Evolutionary conservation across 2,888 invertebrate species (phyloP).

Genomic region (Drosophila greeni): DNA sequence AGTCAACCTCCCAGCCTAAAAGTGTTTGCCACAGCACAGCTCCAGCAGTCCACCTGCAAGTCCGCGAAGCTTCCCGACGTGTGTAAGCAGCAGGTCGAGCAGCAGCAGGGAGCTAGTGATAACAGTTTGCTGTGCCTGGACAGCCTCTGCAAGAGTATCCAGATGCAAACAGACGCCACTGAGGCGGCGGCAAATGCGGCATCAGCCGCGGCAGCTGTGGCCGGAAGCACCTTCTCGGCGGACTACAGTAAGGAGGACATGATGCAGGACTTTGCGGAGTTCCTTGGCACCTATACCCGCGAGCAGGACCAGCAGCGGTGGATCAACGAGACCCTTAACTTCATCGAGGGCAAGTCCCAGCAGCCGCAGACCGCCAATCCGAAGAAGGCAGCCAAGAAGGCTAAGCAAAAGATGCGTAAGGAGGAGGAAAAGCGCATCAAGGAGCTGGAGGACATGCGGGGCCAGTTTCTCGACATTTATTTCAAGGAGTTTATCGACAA

Average conservation of each 20-base stretch:
- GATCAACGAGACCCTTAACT: constrained; percentile 77
- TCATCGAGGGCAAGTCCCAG: constrained; percentile 74
- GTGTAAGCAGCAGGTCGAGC: constrained; percentile 47
- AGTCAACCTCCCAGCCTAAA: constrained; percentile 58
- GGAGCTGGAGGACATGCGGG: constrained; percentile 75
- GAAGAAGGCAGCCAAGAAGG: constrained; percentile 79
- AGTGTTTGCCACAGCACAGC: constrained; percentile 58
- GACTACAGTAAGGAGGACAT: constrained; percentile 68
- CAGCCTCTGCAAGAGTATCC: constrained; percentile 74
- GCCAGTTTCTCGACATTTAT: constrained; percentile 77
- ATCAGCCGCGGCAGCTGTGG: constrained; percentile 40
- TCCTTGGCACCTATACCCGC: constrained; percentile 74
- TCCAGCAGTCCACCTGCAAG: constrained; percentile 55
- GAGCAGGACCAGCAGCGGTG: constrained; percentile 76
- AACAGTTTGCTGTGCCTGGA: constrained; percentile 73
- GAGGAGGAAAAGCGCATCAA: constrained; percentile 77
- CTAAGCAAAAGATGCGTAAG: constrained; percentile 78
- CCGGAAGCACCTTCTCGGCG: constrained; percentile 43
- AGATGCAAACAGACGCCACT: constrained; percentile 56
- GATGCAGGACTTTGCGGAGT: constrained; percentile 75
- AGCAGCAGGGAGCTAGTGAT: constrained; percentile 61
- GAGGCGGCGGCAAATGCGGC: constrained; percentile 32
- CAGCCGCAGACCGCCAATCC: constrained; percentile 76
- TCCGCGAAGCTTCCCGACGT: constrained; percentile 13
- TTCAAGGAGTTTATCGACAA: constrained; percentile 78